Evolutionary conservation across 2,888 invertebrate genomes (phyloP).

Genomic region (Physocephala rufipes): DNA sequence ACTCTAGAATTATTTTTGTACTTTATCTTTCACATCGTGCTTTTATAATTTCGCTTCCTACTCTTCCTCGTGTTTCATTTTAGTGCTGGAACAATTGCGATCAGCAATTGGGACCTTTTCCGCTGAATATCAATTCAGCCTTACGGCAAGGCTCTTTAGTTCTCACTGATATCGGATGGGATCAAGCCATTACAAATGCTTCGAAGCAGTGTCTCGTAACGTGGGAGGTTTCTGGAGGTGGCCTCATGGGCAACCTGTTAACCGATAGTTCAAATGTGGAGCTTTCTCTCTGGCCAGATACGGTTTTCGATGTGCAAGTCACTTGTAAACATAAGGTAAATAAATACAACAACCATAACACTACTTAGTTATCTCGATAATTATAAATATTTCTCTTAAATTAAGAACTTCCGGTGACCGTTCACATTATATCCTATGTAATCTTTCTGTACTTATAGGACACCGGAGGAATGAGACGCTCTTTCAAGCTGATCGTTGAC

Average conservation of each 20-base stretch:
- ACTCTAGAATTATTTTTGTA: neutral
- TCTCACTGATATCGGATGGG: constrained; percentile 57
- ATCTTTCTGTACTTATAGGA: constrained; percentile 46
- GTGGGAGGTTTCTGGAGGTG: constrained; percentile 85
- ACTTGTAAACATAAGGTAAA: constrained; percentile 62
- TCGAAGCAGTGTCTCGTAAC: constrained; percentile 76
- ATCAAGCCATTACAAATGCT: constrained; percentile 57
- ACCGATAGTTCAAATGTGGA: constrained; percentile 83
- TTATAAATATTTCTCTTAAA: neutral
- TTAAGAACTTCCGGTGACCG: neutral
- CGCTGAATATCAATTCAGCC: constrained; percentile 55
- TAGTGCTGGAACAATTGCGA: constrained; percentile 61
- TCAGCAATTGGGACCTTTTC: constrained; percentile 56
- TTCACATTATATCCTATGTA: neutral
- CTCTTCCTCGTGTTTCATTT: constrained; percentile 41
- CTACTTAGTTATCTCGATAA: constrained; percentile 8
- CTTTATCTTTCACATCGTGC: neutral
- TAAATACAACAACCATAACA: constrained; percentile 25
- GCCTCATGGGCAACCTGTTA: constrained; percentile 82
- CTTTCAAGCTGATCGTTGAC: constrained; percentile 56
- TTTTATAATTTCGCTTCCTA: neutral
- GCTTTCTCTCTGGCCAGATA: constrained; percentile 82
- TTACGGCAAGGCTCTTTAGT: constrained; percentile 56
- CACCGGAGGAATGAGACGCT: constrained; percentile 58
- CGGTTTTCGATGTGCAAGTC: constrained; percentile 83